A percentile compares a stretch with the other conserved stretches of the same genome.
These are phyloP conservation scores for Saccostrea cuccullata DNA, from an alignment of 1,140 invertebrate genomes.

Conservation along the genomic window DNA sequence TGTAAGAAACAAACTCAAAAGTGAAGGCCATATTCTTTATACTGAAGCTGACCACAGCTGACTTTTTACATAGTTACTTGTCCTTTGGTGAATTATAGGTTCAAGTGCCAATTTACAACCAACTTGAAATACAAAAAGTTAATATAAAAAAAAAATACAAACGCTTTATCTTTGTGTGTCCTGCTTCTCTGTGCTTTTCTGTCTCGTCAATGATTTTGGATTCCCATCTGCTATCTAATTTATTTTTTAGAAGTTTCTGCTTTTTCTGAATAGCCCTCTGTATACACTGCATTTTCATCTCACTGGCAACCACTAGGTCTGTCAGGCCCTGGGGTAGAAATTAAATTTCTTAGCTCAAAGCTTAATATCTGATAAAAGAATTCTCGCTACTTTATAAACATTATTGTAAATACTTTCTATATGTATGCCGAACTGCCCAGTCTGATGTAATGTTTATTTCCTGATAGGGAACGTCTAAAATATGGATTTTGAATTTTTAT, in stretches of 20 bases:
- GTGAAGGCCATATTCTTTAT: neutral
- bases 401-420: too few relatives aligned
- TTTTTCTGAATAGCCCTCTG: neutral
- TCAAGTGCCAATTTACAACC: neutral
- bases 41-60: neutral
- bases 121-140: neutral
- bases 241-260: neutral
- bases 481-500: too few relatives aligned
- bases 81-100: neutral
- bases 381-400: too few relatives aligned
- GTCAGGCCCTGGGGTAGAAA: neutral
- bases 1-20: neutral
- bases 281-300: neutral
- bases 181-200: neutral
- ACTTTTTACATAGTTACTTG: neutral
- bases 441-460: too few relatives aligned
- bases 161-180: neutral
- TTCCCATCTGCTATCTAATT: neutral
- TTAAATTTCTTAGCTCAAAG: neutral
- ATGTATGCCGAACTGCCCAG: too few relatives aligned
- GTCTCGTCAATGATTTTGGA: neutral
- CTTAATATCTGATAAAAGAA: too few relatives aligned
- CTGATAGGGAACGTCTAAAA: too few relatives aligned
- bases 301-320: neutral
- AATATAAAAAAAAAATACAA: neutral